Evolutionary conservation across 2,797 vertebrate species (phyloP), one percentile per base, ranked within the genome.

Genomic region (Danio kyathit): DNA sequence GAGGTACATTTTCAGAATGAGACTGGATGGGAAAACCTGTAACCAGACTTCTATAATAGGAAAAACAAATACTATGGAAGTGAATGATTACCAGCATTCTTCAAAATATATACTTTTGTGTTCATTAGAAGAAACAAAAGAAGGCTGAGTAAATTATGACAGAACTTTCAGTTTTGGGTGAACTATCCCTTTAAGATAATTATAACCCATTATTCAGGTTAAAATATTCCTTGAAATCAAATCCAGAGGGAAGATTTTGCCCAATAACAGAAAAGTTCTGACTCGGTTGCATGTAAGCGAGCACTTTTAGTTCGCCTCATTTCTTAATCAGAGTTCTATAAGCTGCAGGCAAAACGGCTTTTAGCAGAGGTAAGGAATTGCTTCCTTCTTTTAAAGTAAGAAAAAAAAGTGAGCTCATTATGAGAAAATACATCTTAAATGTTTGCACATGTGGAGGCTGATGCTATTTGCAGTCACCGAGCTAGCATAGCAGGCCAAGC

Each of bases 401-500:
- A 80, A 52, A 80, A 82, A 82, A 82, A 79, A 29, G 74, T 85
- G 83, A 86, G 70, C 86, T 85, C 84, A 86, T 89, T 89, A 89
- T 69, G 70, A 83, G 84, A 88, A 87, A 88, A 83, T 84, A 85
- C 76, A 17, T 72, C 69, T 82, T 88, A 90, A 90, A 86, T 90
- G 89, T 88, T 90, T 87, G 87, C 88, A 90, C 86, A 88, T 90
- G 88, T 87, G 86, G 76, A 86, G 82, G 81, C 84, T 86, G 85
- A 90, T 87, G 84, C 83, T 88, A 86, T 90, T 90, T 81, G 85
- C 86, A 87, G 89, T 89, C 85, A 77, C 84, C 13, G 63, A 83
- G 82, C 80, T 29, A 61, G 74, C 82, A 79, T 52, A 72, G 77
- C 77, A 73, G 78, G 79, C 83, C 81, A 83, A 82, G 81, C 81